A percentile compares a stretch with the other conserved stretches of the same genome.
Evolutionary conservation across 2,888 invertebrate genomes (phyloP).

Genomic region (Petrolisthes manimaculis): DNA sequence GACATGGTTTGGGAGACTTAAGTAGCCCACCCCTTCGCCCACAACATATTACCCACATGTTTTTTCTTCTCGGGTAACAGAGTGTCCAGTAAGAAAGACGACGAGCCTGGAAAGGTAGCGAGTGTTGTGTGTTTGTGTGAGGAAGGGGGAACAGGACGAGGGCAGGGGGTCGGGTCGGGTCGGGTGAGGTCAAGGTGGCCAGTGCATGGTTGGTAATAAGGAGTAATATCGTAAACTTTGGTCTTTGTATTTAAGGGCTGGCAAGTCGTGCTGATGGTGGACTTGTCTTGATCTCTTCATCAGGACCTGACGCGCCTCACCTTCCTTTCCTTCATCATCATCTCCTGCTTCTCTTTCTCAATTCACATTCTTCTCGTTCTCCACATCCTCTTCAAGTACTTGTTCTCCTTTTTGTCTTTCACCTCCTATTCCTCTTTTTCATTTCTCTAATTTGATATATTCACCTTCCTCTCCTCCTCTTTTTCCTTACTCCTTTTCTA

Average conservation of each 20-base stretch:
- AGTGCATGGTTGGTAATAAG: conserved; percentile 34
- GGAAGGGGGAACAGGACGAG: conserved; percentile 10
- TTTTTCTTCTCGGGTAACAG: too few species aligned
- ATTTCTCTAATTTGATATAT: too few species aligned
- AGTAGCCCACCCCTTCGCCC: too few species aligned
- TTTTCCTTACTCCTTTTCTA: too few species aligned
- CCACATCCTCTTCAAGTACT: not conserved
- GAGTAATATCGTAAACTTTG: conserved; percentile 38
- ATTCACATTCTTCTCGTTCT: not conserved
- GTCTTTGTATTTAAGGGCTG: conserved; percentile 4
- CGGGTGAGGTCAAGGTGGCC: conserved; percentile 21
- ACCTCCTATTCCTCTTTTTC: too few species aligned
- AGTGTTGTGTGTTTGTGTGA: not conserved
- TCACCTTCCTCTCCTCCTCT: too few species aligned
- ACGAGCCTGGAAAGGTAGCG: too few species aligned
- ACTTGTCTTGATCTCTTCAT: conserved; percentile 33
- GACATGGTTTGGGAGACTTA: too few species aligned
- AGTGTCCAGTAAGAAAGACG: too few species aligned
- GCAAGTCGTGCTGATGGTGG: conserved; percentile 32
- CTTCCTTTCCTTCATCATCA: not conserved
- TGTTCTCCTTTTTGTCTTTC: too few species aligned
- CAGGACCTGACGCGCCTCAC: conserved; percentile 7
- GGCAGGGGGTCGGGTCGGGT: conserved; percentile 8
- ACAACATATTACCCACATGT: too few species aligned
- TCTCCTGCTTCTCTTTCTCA: not conserved